Evolutionary conservation across 2,888 invertebrate species (phyloP), one percentile per base, ranked within the genome.

Genomic region (Dynastes hyllus): DNA sequence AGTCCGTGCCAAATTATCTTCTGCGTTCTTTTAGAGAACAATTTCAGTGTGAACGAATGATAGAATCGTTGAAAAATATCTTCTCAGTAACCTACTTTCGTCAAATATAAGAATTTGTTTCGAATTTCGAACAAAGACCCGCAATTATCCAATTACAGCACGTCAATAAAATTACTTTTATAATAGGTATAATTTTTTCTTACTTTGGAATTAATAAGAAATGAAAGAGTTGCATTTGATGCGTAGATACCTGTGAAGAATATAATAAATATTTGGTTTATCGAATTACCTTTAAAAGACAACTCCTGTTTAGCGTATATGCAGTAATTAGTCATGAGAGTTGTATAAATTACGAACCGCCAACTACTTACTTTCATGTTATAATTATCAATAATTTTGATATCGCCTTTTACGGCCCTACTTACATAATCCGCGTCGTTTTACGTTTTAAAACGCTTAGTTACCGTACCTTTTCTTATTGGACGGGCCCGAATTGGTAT

Each of bases 361-460:
- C 51, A 65, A 22, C 77, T 81, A 71, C 82, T 81, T 75, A 82
- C 81, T 22, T 50, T 66, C 76, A 75, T 80, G 83, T 81, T 83
- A 82, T 84, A 82, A 82, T 84, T 84, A 83, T 81, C 81, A 77
- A 70, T 80, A 73, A 83, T 84, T 83, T 81, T 76, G 81, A 83
- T 83, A 83, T 82, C 82, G 78, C 84, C 84, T 82, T 83, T 83
- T 84, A 83, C 65, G 83, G 84, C 77, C 78, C 81, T 82, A 81
- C 84, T 84, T 84, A 83, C 83, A 83, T 84, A 84, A 85, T 82
- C 81, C 22, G 13, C 40, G 11, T 61, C 61, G 16, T 61, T 75
- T 75, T 27, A 61, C 73, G 45, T 61, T 45, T 75, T 55, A 58
- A 53, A 45, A 16, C 29, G 22, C 29, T 75, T 61, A 51, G 51